phyloP scores from a whole-genome alignment of 2,113 vertebrate species.

The Daphoenositta chrysoptera region DNA sequence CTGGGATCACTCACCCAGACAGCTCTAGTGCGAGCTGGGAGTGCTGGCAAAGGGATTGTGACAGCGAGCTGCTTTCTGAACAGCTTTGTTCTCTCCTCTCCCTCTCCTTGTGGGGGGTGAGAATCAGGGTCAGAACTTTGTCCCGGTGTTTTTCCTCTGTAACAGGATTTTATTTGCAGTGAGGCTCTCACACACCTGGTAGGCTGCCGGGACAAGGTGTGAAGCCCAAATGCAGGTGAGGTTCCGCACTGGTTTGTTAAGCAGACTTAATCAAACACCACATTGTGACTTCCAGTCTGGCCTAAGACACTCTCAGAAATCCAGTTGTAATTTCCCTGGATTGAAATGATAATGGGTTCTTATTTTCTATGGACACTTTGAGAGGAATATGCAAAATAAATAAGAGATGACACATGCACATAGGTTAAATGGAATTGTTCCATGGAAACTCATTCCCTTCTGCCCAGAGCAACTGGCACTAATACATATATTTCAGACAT shows the following conservation, averaged over 20 bases:
- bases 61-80: background rate
- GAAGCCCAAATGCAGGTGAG: background rate
- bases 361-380: background rate
- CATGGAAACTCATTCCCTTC: background rate
- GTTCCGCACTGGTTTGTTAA: no score
- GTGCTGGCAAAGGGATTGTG: background rate
- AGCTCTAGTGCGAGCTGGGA: background rate
- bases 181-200: background rate
- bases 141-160: background rate
- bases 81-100: background rate
- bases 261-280: background rate
- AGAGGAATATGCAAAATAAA: background rate
- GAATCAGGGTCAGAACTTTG: background rate
- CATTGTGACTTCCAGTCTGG: background rate
- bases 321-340: background rate
- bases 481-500: background rate
- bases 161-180: background rate
- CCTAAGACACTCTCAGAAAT: background rate
- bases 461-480: background rate
- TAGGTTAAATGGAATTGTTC: background rate
- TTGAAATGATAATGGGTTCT: background rate
- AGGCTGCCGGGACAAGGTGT: background rate
- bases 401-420: background rate
- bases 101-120: fast-evolving
- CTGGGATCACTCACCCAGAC: background rate